Base-by-base conservation (phyloP, 2,888 invertebrate genomes). In the Sminthurides aquaticus region DNA sequence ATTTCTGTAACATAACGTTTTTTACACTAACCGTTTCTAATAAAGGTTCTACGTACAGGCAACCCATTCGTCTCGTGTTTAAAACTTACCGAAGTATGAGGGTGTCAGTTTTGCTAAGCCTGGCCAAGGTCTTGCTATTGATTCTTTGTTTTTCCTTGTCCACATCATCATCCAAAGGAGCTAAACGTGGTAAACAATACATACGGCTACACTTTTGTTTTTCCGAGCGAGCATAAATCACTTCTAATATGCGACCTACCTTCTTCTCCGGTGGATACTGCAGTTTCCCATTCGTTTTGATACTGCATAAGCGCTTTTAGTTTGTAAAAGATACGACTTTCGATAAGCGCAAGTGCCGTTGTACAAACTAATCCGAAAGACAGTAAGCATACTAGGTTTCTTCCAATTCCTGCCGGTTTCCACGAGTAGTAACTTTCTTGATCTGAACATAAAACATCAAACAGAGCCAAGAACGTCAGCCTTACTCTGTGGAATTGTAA, bases 281-380 rank as follows among this genome's bases (percentile, higher is more conserved):
- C 59, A n/a, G n/a, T n/a, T n/a, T 58, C 64, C 58, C 58, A 64
- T 26, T 64, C 64, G 22, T 64, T 64, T 2, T 24, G 2, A 64
- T 68, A 77, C 66, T 79, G 77, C 18, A 78, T 75, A 65, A 86
- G 76, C 78, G 80, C 82, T 27, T 82, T 79, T 18, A 83, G 11
- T 34, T 60, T 59, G 2, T 58, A 26, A 25, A 70, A 22, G 1
- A 68, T 52, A 18, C 61, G 64, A 49, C 70, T 67, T 56, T 74
- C 73, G 0, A 68, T 61, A 1, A 72, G 1, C 2, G 65, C 60
- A 0, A 74, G 34, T 1, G 61, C 11, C 1, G 62, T 11, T 24
- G 65, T 66, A 22, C 64, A 67, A n/a, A 67, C 1, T 1, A 60
- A 3, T 5, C 69, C 71, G 11, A 67, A 65, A 2, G 65, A 29